These are phyloP conservation scores for Morbakka virulenta DNA, from an alignment of 30 jellyfish, hydroid and myxozoan species.

Conservation along the genomic window DNA sequence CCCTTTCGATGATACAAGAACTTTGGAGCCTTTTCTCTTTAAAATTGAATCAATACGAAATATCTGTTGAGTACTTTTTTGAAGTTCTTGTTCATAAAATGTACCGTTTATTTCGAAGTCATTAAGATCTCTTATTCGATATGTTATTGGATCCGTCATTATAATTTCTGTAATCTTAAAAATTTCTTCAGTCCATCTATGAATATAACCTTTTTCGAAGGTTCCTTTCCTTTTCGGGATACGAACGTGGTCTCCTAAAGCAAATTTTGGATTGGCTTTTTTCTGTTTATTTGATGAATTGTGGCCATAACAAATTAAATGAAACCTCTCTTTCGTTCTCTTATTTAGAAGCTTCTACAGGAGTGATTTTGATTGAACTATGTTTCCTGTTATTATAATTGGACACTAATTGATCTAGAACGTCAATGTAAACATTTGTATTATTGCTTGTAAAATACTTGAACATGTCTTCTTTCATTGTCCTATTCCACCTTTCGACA, in stretches of 20 bases:
- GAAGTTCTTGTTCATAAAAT: conserved; percentile 44
- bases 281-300: neutral
- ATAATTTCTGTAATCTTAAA: conserved; percentile 12
- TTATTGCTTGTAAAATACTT: neutral
- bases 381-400: conserved; percentile 31
- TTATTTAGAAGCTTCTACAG: too few species aligned
- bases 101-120: conserved; percentile 19
- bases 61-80: neutral
- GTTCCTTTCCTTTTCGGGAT: neutral
- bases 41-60: neutral
- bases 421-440: neutral
- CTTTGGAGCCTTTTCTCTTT: neutral
- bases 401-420: conserved; percentile 14
- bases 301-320: conserved; percentile 9
- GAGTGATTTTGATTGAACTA: too few species aligned
- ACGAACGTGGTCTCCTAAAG: conserved; percentile 32
- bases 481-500: conserved; percentile 44
- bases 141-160: neutral
- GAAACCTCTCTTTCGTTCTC: too few species aligned
- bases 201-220: conserved; percentile 43
- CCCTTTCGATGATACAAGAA: neutral
- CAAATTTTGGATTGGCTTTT: neutral
- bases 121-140: conserved; percentile 17
- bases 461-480: conserved; percentile 40
- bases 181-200: conserved; percentile 39